Evolutionary conservation across 2,113 vertebrate genomes (phyloP).

Genomic region (Ariopsis seemanni): DNA sequence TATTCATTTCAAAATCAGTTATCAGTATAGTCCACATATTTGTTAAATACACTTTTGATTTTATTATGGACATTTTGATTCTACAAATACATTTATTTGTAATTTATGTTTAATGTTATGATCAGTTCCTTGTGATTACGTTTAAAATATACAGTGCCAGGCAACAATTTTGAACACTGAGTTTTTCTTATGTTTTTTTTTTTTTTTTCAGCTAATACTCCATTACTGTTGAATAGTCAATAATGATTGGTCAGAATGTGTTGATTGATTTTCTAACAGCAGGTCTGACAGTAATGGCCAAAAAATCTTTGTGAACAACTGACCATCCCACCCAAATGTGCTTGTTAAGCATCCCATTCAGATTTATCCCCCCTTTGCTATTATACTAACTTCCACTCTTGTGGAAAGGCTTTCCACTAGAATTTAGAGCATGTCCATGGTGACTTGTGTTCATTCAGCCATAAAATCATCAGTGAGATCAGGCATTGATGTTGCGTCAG

Average conservation of each 20-base stretch:
- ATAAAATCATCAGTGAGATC: not conserved
- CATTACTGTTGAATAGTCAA: not conserved
- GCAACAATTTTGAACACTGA: not conserved
- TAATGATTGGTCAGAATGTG: not conserved
- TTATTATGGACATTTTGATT: not conserved
- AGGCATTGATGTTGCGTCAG: not conserved
- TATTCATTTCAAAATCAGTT: not conserved
- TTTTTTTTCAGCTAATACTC: not conserved
- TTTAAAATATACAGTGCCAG: not conserved
- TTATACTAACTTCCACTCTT: not conserved
- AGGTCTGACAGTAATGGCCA: not conserved
- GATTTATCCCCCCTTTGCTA: not conserved
- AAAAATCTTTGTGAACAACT: not conserved
- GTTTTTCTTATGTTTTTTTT: too few relatives aligned
- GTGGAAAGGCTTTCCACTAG: not conserved
- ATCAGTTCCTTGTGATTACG: not conserved
- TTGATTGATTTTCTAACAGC: not conserved
- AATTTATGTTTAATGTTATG: not conserved
- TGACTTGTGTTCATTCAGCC: too few relatives aligned
- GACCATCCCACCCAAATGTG: not conserved
- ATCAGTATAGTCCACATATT: not conserved
- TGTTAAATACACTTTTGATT: not conserved
- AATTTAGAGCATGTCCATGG: not conserved
- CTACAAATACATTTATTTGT: not conserved
- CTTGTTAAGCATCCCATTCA: not conserved